These are phyloP conservation scores for Tolypeutes matacus DNA, from an alignment of 2,797 vertebrate genomes.

Conservation along the genomic window DNA sequence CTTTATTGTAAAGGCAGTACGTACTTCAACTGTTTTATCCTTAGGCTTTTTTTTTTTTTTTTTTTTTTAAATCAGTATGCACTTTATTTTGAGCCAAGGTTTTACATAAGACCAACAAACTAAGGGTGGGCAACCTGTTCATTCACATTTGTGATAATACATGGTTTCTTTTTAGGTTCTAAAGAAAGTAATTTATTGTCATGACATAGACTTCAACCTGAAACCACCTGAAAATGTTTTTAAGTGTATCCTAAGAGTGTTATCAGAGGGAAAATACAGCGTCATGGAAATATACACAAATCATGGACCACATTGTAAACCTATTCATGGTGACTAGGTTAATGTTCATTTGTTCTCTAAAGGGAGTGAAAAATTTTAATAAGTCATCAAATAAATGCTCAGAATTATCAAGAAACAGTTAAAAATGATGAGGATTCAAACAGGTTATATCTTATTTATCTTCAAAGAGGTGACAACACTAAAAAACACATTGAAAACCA, in stretches of 20 bases:
- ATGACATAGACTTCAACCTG: constrained; percentile 64
- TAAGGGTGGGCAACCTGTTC: constrained; percentile 65
- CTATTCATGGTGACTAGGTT: constrained; percentile 63
- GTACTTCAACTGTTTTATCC: too few relatives aligned
- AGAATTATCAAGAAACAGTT: constrained; percentile 79
- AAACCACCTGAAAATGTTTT: constrained; percentile 68
- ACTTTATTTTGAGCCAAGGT: constrained; percentile 80
- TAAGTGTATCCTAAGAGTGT: constrained; percentile 49
- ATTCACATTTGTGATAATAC: constrained; percentile 74
- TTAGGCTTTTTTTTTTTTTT: too few relatives aligned
- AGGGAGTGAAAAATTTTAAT: constrained; percentile 75
- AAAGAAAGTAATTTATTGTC: constrained; percentile 64
- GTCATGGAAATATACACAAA: constrained; percentile 62
- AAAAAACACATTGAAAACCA: constrained; percentile 90
- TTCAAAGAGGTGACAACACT: constrained; percentile 90
- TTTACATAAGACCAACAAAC: constrained; percentile 78
- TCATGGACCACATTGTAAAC: constrained; percentile 59
- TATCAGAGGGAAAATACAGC: constrained; percentile 66
- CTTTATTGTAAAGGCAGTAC: too few relatives aligned
- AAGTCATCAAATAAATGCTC: constrained; percentile 76
- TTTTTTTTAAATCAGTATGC: constrained; percentile 64
- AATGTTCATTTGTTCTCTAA: constrained; percentile 68
- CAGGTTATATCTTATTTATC: constrained; percentile 85
- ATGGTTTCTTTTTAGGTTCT: constrained; percentile 68
- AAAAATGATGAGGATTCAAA: constrained; percentile 75